Conservation (phyloP, 2,113 vertebrate species). For the Bolborhynchus lineola region DNA sequence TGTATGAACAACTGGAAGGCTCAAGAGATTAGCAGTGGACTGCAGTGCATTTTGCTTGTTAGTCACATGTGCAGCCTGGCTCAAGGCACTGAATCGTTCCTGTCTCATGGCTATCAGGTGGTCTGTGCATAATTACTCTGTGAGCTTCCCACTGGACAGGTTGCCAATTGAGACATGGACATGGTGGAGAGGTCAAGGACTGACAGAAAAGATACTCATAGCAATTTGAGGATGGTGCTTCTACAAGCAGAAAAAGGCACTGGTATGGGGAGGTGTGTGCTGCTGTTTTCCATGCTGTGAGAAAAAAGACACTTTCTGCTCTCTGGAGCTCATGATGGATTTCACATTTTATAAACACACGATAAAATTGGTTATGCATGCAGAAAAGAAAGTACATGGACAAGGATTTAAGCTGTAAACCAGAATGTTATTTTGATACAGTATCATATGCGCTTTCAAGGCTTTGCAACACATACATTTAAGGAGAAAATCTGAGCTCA, state of each 20-base stretch:
- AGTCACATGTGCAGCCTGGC: slow-evolving; percentile 17
- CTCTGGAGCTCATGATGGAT: neutral
- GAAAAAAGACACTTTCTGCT: neutral
- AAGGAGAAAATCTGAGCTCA: neutral
- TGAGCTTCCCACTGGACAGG: neutral
- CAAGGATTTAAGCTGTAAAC: neutral
- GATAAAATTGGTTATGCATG: neutral
- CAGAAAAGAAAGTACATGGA: neutral
- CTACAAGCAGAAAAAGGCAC: neutral
- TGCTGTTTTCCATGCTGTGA: neutral
- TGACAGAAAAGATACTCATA: neutral
- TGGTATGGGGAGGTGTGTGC: neutral
- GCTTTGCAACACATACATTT: neutral
- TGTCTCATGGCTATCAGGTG: slow-evolving; percentile 40
- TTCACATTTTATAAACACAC: neutral
- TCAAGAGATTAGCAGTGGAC: slow-evolving; percentile 4
- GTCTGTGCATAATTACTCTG: fast-evolving
- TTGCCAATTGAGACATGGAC: neutral
- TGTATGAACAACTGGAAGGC: neutral
- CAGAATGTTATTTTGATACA: neutral
- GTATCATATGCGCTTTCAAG: neutral
- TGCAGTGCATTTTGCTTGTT: neutral
- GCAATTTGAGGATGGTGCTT: neutral
- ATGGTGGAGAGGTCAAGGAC: neutral
- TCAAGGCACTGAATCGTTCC: neutral